These are phyloP conservation scores for Lithobates pipiens DNA, from an alignment of 2,797 vertebrate genomes.

Conservation along the genomic window DNA sequence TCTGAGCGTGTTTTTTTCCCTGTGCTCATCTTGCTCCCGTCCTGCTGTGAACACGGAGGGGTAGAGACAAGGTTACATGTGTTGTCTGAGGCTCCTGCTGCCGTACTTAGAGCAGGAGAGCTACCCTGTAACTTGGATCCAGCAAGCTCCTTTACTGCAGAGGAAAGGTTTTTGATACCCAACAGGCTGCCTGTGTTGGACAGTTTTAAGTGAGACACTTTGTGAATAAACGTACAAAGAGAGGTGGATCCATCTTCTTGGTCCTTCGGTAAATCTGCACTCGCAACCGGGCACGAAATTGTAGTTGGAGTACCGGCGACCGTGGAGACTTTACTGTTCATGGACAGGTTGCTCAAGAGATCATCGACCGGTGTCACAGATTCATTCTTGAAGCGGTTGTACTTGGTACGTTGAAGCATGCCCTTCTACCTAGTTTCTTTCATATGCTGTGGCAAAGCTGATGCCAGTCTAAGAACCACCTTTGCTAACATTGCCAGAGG, in stretches of 20 bases:
- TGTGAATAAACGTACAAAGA: conserved; percentile 96
- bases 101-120: conserved; percentile 79
- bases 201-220: conserved; percentile 98
- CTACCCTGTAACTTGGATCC: conserved; percentile 94
- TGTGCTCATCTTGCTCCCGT: conserved; percentile 77
- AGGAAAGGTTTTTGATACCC: conserved; percentile 93
- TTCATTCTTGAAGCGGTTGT: conserved; percentile 99
- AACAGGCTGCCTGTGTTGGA: conserved; percentile 90
- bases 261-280: conserved; percentile 84
- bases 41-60: conserved; percentile 77
- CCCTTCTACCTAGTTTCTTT: conserved; percentile 93
- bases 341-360: conserved; percentile 94
- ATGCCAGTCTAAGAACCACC: conserved; percentile 83
- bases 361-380: conserved; percentile 98
- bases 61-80: conserved; percentile 83
- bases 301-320: conserved; percentile 82
- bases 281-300: conserved; percentile 84
- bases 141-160: conserved; percentile 94
- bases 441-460: conserved; percentile 88
- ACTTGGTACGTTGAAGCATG: conserved; percentile 99
- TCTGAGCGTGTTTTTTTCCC: conserved; percentile 86
- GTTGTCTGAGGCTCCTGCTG: conserved; percentile 81
- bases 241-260: conserved; percentile 94
- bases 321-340: conserved; percentile 93
- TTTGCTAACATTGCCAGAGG: conserved; percentile 88